Base-by-base conservation (phyloP, 2,113 vertebrate genomes). In the Psittacula cyanocephala region DNA sequence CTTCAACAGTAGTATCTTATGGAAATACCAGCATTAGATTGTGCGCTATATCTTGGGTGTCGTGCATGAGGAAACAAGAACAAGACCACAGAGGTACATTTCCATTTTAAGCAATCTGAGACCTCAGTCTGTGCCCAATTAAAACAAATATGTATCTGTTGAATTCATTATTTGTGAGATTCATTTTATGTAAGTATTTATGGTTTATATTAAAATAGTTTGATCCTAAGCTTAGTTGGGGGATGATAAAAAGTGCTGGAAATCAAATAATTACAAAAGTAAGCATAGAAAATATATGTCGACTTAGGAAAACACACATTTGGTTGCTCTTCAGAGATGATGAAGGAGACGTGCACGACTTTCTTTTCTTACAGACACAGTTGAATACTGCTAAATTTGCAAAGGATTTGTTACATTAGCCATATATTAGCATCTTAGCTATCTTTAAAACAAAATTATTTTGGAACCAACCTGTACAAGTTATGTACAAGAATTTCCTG, bases 91-190 rank as follows among this genome's bases (percentile, higher is more conserved):
- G 85, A 91, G 50, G 44, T 93, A 85, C 46, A 46, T 80, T 96
- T 95, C 68, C 27, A 67, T 88, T 71, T 95, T 53, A 86, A 65
- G 49, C 39, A 72, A 83, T 86, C 63, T 59, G 28, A 15, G 25
- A 62, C 81, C 57, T 81, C 78, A 63, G 27, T 80, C 88, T 96
- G 87, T 81, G 87, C 74, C 84, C 55, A 91, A 93, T 90, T 90
- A 96, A 80, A 83, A 85, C 18, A 93, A 88, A 85, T 65, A 81
- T 46, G 55, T 52, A 52, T 83, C 43, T 81, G 49, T 71, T 91
- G 57, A 81, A 79, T 71, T 88, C 4, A 68, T 86, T 86, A 94
- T 89, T 82, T 80, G 3, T 57, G 90, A 67, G 75, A 80, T 83
- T 86, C 13, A 63, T 90, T 37, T 59, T 81, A 52, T 37, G 23